These are phyloP conservation scores for Leptinotarsa undecemlineata DNA, from an alignment of 1,140 invertebrate genomes.

Conservation along the genomic window DNA sequence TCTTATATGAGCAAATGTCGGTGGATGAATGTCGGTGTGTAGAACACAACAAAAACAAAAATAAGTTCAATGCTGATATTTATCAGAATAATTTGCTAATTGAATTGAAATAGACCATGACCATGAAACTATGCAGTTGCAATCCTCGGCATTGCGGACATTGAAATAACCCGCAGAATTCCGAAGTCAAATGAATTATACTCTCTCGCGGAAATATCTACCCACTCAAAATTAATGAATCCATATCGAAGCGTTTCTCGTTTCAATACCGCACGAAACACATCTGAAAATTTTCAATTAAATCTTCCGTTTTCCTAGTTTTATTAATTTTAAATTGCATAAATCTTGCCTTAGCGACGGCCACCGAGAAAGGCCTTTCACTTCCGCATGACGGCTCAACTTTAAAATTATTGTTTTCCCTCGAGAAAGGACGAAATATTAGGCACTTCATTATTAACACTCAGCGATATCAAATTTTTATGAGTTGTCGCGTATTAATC, in stretches of 20 bases:
- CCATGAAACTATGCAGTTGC: no score
- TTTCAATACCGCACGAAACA: neutral
- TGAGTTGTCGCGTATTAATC: neutral
- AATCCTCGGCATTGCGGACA: neutral
- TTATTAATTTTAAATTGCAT: slow-evolving; percentile 1
- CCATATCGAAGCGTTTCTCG: neutral
- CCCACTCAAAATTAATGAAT: neutral
- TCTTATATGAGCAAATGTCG: no score
- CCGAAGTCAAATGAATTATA: neutral
- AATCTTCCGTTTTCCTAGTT: neutral
- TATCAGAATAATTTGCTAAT: no score
- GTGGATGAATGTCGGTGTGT: no score
- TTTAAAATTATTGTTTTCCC: slow-evolving; percentile 15
- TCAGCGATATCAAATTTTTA: neutral
- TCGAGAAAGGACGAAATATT: slow-evolving; percentile 8
- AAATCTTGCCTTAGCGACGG: neutral
- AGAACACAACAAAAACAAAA: no score
- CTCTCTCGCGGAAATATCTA: neutral
- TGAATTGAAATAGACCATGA: no score
- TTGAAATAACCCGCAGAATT: neutral
- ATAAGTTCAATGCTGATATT: no score
- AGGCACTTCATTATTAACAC: slow-evolving; percentile 10
- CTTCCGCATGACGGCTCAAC: slow-evolving; percentile 2
- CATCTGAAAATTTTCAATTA: slow-evolving; percentile 1
- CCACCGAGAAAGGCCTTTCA: neutral